These are phyloP conservation scores for Beris chalybata DNA, from an alignment of 2,888 invertebrate species.

Conservation along the genomic window DNA sequence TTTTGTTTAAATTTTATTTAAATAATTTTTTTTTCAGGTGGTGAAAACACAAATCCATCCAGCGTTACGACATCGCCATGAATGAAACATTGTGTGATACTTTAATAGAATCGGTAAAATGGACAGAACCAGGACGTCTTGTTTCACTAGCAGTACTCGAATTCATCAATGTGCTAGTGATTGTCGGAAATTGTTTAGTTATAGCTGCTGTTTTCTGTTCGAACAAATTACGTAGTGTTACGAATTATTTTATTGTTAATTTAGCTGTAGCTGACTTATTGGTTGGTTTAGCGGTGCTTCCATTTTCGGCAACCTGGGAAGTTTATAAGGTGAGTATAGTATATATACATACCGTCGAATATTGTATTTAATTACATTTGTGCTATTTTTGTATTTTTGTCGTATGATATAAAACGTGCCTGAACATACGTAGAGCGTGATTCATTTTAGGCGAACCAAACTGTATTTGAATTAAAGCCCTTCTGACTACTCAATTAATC, in stretches of 20 bases:
- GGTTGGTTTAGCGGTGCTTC: conserved; percentile 93
- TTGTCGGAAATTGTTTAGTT: conserved; percentile 88
- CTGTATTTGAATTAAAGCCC: too few species aligned
- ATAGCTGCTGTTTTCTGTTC: conserved; percentile 90
- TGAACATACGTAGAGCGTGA: too few species aligned
- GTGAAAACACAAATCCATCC: conserved; percentile 50
- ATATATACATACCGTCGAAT: not conserved
- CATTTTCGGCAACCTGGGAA: conserved; percentile 94
- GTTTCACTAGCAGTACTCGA: conserved; percentile 76
- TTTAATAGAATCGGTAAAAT: conserved; percentile 76
- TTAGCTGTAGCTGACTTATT: conserved; percentile 93
- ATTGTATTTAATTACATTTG: too few species aligned
- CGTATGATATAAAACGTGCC: too few species aligned
- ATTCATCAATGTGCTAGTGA: conserved; percentile 84
- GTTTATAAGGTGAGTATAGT: conserved; percentile 80
- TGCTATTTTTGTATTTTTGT: too few species aligned
- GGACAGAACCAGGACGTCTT: conserved; percentile 78
- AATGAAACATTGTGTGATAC: conserved; percentile 82
- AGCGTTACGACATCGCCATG: conserved; percentile 63
- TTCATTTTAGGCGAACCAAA: too few species aligned
- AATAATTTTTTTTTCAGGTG: conserved; percentile 47
- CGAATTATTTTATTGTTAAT: conserved; percentile 95
- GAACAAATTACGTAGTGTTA: conserved; percentile 90
- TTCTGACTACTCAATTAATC: too few species aligned
- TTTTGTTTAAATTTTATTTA: not conserved